These are phyloP conservation scores for Belgica antarctica DNA, from an alignment of 2,888 invertebrate genomes.

Conservation along the genomic window DNA sequence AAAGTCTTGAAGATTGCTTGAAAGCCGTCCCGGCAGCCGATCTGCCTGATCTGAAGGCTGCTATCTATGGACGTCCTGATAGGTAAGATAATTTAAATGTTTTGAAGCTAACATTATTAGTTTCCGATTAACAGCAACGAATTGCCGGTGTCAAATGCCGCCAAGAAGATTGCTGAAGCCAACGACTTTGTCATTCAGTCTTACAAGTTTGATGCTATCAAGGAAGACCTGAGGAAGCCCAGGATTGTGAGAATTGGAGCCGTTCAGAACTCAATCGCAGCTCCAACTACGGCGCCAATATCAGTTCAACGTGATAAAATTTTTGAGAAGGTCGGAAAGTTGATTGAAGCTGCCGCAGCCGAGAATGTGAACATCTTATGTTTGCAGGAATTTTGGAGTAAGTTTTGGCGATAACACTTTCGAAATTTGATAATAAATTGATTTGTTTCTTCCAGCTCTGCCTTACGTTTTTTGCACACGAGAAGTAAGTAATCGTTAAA, in stretches of 20 bases:
- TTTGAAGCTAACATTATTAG: too few species aligned
- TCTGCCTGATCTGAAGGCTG: conserved; percentile 64
- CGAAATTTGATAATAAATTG: background rate
- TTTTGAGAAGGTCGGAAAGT: conserved; percentile 67
- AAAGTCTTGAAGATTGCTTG: conserved; percentile 57
- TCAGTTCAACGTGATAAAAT: conserved; percentile 74
- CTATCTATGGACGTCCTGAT: conserved; percentile 76
- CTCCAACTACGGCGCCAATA: conserved; percentile 72
- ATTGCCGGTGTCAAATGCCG: conserved; percentile 46
- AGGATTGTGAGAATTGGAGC: conserved; percentile 77
- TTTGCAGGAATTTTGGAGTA: conserved; percentile 96
- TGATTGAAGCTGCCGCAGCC: conserved; percentile 72
- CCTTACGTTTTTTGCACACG: conserved; percentile 97
- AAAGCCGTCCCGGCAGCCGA: conserved; percentile 62
- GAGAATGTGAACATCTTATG: conserved; percentile 86
- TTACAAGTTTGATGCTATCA: conserved; percentile 65
- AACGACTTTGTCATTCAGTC: conserved; percentile 71
- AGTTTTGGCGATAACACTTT: conserved; percentile 50
- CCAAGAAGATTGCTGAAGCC: conserved; percentile 56
- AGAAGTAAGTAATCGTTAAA: conserved; percentile 47
- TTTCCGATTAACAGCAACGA: conserved; percentile 12
- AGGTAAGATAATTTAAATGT: conserved; percentile 51
- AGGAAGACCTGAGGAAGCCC: conserved; percentile 68
- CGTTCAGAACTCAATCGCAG: conserved; percentile 82
- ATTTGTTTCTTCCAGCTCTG: conserved; percentile 67